Base-by-base conservation (phyloP, 2,888 invertebrate genomes). In the Cremastinae sp. region DNA sequence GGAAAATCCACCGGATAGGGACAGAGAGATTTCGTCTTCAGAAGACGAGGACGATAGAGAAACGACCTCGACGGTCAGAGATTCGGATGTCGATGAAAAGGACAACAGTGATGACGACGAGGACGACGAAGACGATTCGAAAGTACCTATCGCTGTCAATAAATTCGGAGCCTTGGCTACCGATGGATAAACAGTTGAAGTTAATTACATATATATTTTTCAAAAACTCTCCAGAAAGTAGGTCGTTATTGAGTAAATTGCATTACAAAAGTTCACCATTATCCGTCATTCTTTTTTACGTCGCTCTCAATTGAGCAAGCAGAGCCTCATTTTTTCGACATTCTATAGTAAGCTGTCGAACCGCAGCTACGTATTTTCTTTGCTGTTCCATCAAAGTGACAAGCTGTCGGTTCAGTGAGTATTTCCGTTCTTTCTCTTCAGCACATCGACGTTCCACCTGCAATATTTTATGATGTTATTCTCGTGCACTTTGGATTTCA, bases 301-400 rank as follows among this genome's bases (percentile, higher is more conserved):
- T 75, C 41, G 85, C 87, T 39, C 88, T 85, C 53, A 90, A 82
- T 81, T 89, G 90, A 22, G 89, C 87, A 28, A 92, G 85, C n/a
- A 93, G 85, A 41, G 90, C 91, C 87, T 95, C 95, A 88, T 94
- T 94, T 82, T 92, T 93, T 81, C 94, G 92, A 86, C 94, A 95
- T 87, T 95, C 95, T 79, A 94, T 93, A 75, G 94, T 94, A 68
- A 96, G 92, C 84, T 96, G 94, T 83, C 94, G 93, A 35, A 96
- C 93, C 43, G 95, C 94, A 55, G 93, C 92, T 49, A 94, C 94
- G 89, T 96, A 96, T 78, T 93, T 92, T 59, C 96, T 90, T 86
- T 96, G 95, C 79, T 94, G 92, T 81, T 96, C 96, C 35, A 93
- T 90, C 53, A 94, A 87, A 45, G 90, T 90, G 76, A 92, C 91